Base-by-base conservation (phyloP, 2,888 invertebrate genomes). In the Mimumesa dahlbomi region DNA sequence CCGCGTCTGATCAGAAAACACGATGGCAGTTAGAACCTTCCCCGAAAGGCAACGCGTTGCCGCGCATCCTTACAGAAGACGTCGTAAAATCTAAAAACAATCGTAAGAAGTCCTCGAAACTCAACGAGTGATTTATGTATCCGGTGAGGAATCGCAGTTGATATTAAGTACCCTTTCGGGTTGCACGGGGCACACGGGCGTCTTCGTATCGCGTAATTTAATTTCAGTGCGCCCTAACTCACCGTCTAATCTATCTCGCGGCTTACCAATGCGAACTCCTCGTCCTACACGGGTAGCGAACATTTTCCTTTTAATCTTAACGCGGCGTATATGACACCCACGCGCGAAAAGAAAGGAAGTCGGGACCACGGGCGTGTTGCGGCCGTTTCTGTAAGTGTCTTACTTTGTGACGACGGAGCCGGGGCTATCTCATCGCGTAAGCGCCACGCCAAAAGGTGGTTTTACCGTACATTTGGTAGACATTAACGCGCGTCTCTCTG, bases 401-500 rank as follows among this genome's bases (percentile, higher is more conserved):
- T 2, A 4, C 34, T 31, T 14, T 34, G 4, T 25, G n/a, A n/a
- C n/a, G n/a, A n/a, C n/a, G n/a, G n/a, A n/a, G n/a, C n/a, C n/a
- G n/a, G n/a, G n/a, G n/a, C n/a, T n/a, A n/a, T n/a, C n/a, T n/a
- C n/a, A n/a, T n/a, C n/a, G n/a, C n/a, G n/a, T 11, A 34, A 19
- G 38, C 14, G 57, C 62, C 19, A n/a, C 62, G 42, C 18, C 22
- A n/a, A 13, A 18, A 11, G 31, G 46, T 48, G 16, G 9, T 34
- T 3, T 9, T n/a, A 54, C 36, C 68, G 76, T 81, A 81, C 82
- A 83, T 82, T 84, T 79, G 79, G 82, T 80, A 83, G 76, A 78
- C 84, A 85, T 85, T 84, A 84, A 82, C n/a, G 7, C 80, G 83
- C 82, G 81, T 85, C 85, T 78, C 81, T 82, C 77, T 72, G 72